Conservation (phyloP, 2,888 invertebrate species). For the Arctia plantaginis region DNA sequence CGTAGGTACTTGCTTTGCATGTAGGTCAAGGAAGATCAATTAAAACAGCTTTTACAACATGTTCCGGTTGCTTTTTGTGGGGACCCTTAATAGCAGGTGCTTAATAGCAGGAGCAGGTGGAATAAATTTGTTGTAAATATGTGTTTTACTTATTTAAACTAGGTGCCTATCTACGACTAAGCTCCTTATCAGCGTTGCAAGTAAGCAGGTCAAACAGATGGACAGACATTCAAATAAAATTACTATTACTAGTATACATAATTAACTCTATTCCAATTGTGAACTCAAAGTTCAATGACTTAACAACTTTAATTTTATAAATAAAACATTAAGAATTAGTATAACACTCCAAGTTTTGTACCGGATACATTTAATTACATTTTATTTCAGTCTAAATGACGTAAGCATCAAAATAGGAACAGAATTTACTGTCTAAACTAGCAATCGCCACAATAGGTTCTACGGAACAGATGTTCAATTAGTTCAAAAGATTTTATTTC, state of each 20-base stretch:
- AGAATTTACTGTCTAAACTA: conserved; percentile 42
- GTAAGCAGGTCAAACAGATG: conserved; percentile 60
- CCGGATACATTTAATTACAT: conserved; percentile 35
- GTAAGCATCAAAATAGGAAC: conserved; percentile 21
- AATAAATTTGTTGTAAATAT: conserved; percentile 24
- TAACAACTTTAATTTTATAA: not conserved
- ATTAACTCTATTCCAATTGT: conserved; percentile 41
- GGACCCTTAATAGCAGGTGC: conserved; percentile 37
- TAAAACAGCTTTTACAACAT: conserved; percentile 72
- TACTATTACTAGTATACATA: conserved; percentile 17
- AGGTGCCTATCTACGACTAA: conserved; percentile 59
- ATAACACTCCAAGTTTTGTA: not conserved
- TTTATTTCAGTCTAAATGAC: conserved; percentile 14
- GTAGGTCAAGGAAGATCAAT: conserved; percentile 79
- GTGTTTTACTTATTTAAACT: conserved; percentile 34
- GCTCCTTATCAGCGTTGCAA: conserved; percentile 46
- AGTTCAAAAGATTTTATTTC: conserved; percentile 74
- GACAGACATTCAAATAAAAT: conserved; percentile 33
- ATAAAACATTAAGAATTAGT: not conserved
- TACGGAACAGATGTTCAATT: conserved; percentile 79
- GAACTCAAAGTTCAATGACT: conserved; percentile 13
- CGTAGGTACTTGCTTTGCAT: conserved; percentile 52
- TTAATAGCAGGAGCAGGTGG: conserved; percentile 31
- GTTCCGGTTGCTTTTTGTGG: conserved; percentile 62
- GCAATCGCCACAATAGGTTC: conserved; percentile 48